Base-by-base conservation (phyloP, 2,888 invertebrate species). In the Crematogaster levior region DNA sequence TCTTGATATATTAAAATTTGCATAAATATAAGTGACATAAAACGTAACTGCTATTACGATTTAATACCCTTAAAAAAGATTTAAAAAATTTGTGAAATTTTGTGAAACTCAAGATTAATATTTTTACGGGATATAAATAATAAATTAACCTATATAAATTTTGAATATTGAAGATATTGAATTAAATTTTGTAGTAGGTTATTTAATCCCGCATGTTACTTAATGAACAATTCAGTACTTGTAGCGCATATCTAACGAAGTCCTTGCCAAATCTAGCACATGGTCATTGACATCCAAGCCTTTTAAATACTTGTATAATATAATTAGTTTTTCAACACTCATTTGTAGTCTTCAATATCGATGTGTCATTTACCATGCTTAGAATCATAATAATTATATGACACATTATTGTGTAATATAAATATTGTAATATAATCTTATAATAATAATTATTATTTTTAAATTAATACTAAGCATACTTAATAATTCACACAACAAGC, bases 231-330 rank as follows among this genome's bases (percentile, higher is more conserved):
- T 86, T 86, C 73, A 74, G 56, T 56, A 37, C 34, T 40, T 46
- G 72, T 83, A 53, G 21, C 43, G n/a, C 18, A 60, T 21, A 27
- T 74, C 10, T 51, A 63, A 85, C 5, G 43, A 51, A 56, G 48
- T 61, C 65, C 80, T 84, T 58, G 68, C 34, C 34, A 79, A 84
- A 85, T 82, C 15, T 21, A 37, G 84, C 75, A 85, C 86, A 86
- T 82, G 86, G 88, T 85, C 85, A 68, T 85, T 86, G 85, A 53
- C 86, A 77, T 65, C 72, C 82, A 83, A 84, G 83, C 83, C 60
- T 12, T 72, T 82, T 73, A 40, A 34, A 61, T 81, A 53, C 51
- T 24, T 43, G 70, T 74, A 68, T 74, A 75, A 75, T 21, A 27
- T 61, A 24, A 51, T 21, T 70, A 85, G 56, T 87, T 60, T 77